Base-by-base conservation (phyloP, 1,140 invertebrate genomes). In the Aphelinus certus region DNA sequence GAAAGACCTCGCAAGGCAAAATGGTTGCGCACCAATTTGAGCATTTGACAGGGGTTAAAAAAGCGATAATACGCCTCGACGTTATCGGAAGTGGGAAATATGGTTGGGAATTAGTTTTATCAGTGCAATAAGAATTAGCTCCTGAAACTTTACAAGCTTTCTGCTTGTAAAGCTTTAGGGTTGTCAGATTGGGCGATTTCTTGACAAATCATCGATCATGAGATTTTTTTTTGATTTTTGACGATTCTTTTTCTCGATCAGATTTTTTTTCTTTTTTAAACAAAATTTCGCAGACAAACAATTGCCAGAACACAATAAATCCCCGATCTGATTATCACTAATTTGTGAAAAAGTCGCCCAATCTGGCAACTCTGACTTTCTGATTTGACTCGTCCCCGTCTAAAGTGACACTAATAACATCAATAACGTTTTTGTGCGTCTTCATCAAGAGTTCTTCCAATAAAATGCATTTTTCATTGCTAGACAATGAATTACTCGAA, bases 21-120 rank as follows among this genome's bases (percentile, higher is more conserved):
- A 53, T 53, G 9, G 9, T 86, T 87, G 53, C 84, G 66, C 6
- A 82, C 71, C 65, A 84, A 78, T 81, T 88, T 87, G 7, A 87
- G 64, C 81, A 87, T 83, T 71, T 87, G 85, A 58, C 83, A 87
- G 43, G 83, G 63, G 71, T 87, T 84, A 48, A 84, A 68, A 66
- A 86, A 78, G 9, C 82, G 49, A 65, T 77, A 75, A 88, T 77
- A 4, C 2, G 42, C 3, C 2, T 43, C 2, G 60, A 61, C n/a
- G n/a, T 43, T 2, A 9, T 5, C 4, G 51, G 51, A 9, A 5
- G 83, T 47, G 10, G 9, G 80, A 87, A 86, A 60, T 68, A 81
- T 26, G 80, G 79, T 74, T 78, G 73, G 9, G 76, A 66, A 77
- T 81, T 77, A 48, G 72, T 43, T 6, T 75, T n/a, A 53, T 53